Evolutionary conservation across 1,140 invertebrate genomes (phyloP).

Genomic region (Acromyrmex heyeri): DNA sequence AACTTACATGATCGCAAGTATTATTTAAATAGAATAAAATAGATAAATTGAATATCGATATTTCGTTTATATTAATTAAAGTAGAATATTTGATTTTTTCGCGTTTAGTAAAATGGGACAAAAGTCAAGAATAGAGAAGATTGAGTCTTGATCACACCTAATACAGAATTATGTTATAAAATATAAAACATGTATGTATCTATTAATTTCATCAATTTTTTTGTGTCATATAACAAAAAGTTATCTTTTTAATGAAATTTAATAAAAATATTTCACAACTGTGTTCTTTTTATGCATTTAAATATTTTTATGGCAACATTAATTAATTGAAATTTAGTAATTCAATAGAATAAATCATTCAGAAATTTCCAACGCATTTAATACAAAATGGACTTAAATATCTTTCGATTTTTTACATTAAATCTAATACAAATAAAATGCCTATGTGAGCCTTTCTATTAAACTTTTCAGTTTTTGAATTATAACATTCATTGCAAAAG

Average conservation of each 20-base stretch:
- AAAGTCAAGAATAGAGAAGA: neutral
- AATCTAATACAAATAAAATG: neutral
- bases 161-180: neutral
- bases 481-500: neutral
- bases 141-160: neutral
- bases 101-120: conserved; percentile 30
- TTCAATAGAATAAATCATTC: neutral
- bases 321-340: neutral
- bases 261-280: conserved; percentile 13
- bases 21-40: conserved; percentile 51
- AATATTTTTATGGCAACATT: conserved; percentile 8
- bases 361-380: neutral
- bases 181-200: neutral
- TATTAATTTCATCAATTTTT: neutral
- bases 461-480: conserved; percentile 6
- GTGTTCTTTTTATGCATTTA: neutral
- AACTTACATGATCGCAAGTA: conserved; percentile 6
- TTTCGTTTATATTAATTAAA: conserved; percentile 32
- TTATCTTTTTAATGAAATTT: neutral
- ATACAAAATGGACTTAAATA: neutral
- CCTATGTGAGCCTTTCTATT: neutral
- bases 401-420: neutral
- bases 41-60: conserved; percentile 30
- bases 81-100: conserved; percentile 53
- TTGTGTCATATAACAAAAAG: neutral